Evolutionary conservation across 30 jellyfish, hydroid and myxozoan species (phyloP).

Genomic region (Phacellophora camtschatica): DNA sequence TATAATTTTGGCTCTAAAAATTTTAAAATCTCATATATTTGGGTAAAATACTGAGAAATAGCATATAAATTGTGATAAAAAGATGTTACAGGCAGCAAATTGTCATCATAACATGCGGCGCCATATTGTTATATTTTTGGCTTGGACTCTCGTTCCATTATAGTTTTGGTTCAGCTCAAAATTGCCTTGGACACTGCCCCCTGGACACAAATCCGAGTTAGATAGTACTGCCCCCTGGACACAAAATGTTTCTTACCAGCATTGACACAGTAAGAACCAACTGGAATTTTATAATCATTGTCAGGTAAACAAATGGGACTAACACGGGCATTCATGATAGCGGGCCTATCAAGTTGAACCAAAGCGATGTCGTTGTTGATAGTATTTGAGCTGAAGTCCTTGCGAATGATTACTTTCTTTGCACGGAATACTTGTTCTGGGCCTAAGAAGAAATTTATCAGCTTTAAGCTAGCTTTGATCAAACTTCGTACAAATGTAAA

Average conservation of each 20-base stretch:
- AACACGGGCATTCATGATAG: conserved; percentile 8
- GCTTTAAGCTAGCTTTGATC: too few relatives aligned
- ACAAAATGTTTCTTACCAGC: conserved; percentile 14
- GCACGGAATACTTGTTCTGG: conserved; percentile 32
- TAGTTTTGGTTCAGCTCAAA: neutral
- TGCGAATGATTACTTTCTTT: neutral
- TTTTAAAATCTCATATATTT: too few relatives aligned
- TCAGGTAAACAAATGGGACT: conserved; percentile 41
- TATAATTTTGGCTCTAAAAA: too few relatives aligned
- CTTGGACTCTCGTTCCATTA: too few relatives aligned
- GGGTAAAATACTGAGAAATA: too few relatives aligned
- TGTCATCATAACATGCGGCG: too few relatives aligned
- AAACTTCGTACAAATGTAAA: too few relatives aligned
- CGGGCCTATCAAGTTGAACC: conserved; percentile 45
- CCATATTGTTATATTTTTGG: too few relatives aligned
- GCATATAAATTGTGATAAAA: too few relatives aligned
- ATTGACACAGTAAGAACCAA: conserved; percentile 15
- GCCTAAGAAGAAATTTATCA: neutral
- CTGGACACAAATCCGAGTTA: neutral
- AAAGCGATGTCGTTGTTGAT: conserved; percentile 46
- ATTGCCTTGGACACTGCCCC: neutral
- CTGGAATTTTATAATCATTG: neutral
- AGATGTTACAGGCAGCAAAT: too few relatives aligned
- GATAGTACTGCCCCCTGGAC: neutral
- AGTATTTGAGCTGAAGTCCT: neutral